phyloP scores from a whole-genome alignment of 2,888 invertebrate genomes.

The Bibio marci region DNA sequence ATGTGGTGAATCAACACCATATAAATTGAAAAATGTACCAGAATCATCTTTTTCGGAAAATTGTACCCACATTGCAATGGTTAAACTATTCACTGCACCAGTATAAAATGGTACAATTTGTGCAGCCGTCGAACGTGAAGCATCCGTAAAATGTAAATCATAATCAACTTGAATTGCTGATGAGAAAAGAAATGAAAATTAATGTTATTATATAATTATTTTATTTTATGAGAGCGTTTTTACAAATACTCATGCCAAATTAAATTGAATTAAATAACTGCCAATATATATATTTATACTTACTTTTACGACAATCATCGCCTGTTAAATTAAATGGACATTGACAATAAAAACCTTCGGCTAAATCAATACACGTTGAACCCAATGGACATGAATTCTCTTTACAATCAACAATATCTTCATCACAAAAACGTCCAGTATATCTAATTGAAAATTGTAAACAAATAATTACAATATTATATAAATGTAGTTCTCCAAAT shows the following conservation, averaged over 20 bases:
- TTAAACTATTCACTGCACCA: slow-evolving; percentile 57
- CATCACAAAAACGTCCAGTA: slow-evolving; percentile 70
- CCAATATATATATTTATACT: slow-evolving; percentile 21
- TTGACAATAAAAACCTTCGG: slow-evolving; percentile 83
- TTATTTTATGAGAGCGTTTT: no score
- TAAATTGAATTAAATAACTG: no score
- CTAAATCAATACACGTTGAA: slow-evolving; percentile 80
- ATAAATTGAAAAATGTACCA: slow-evolving; percentile 86
- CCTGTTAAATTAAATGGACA: slow-evolving; percentile 96
- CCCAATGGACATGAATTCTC: slow-evolving; percentile 89
- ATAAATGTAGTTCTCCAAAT: slow-evolving; percentile 1
- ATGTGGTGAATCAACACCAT: slow-evolving; percentile 73
- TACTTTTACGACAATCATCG: slow-evolving; percentile 90
- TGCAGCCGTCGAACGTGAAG: slow-evolving; percentile 76
- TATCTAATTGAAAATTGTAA: slow-evolving; percentile 20
- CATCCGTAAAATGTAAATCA: slow-evolving; percentile 88
- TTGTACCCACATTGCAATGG: slow-evolving; percentile 92
- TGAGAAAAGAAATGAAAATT: slow-evolving; percentile 13
- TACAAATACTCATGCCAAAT: background rate
- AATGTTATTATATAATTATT: no score
- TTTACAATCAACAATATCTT: slow-evolving; percentile 80
- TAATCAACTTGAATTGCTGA: slow-evolving; percentile 95
- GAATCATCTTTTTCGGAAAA: slow-evolving; percentile 82
- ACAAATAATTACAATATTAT: no score
- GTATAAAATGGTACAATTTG: slow-evolving; percentile 84